These are phyloP conservation scores for Anoncus sp. DNA, from an alignment of 2,888 invertebrate species.

Conservation along the genomic window DNA sequence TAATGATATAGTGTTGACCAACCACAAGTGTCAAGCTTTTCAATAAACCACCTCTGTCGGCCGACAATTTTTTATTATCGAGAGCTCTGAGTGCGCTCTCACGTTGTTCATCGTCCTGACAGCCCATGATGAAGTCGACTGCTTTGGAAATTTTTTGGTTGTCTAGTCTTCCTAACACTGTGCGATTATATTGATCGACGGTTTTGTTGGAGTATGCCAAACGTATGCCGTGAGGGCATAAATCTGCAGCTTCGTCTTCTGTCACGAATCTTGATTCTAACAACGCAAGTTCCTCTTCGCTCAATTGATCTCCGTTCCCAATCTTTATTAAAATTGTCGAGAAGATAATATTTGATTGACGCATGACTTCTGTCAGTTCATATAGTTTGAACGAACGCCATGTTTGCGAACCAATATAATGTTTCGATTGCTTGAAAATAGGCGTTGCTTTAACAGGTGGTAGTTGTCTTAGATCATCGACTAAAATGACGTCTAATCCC, in stretches of 20 bases:
- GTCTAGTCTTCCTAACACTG: slow-evolving; percentile 33
- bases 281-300: slow-evolving; percentile 64
- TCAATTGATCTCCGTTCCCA: slow-evolving; percentile 69
- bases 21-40: slow-evolving; percentile 67
- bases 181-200: slow-evolving; percentile 72
- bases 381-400: slow-evolving; percentile 76
- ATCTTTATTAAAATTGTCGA: slow-evolving; percentile 75
- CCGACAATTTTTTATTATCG: slow-evolving; percentile 45
- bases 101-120: neutral
- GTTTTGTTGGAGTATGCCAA: slow-evolving; percentile 71
- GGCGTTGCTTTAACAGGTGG: slow-evolving; percentile 75
- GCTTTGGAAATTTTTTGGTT: slow-evolving; percentile 64
- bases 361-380: slow-evolving; percentile 74
- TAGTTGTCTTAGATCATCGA: slow-evolving; percentile 78
- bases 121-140: slow-evolving; percentile 63
- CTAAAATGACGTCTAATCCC: slow-evolving; percentile 76
- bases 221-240: slow-evolving; percentile 69
- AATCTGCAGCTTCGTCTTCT: slow-evolving; percentile 66
- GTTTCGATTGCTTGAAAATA: slow-evolving; percentile 68
- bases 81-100: slow-evolving; percentile 5
- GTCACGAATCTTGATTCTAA: slow-evolving; percentile 72
- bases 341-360: slow-evolving; percentile 75
- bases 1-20: no score
- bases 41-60: slow-evolving; percentile 73
- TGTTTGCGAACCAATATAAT: slow-evolving; percentile 65